These are phyloP conservation scores for Orthosia cruda DNA, from an alignment of 2,888 invertebrate genomes.

Conservation along the genomic window DNA sequence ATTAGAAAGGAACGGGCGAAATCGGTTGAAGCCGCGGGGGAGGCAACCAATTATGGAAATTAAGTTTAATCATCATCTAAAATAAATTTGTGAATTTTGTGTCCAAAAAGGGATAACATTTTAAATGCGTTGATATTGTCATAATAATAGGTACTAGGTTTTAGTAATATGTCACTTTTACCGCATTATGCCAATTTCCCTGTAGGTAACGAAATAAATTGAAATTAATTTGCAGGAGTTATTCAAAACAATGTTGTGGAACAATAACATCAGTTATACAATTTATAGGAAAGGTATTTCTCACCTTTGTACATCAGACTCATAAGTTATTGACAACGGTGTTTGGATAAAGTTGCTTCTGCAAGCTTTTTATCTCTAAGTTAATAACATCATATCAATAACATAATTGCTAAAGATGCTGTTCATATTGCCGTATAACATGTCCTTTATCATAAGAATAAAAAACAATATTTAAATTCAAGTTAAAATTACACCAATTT, in stretches of 20 bases:
- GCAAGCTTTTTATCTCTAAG: background rate
- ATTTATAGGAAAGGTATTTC: background rate
- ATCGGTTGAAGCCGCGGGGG: background rate
- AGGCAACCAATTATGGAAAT: constrained; percentile 13
- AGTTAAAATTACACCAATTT: constrained; percentile 6
- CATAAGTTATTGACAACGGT: background rate
- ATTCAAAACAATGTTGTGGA: background rate
- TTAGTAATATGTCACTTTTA: background rate
- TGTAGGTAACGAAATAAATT: background rate
- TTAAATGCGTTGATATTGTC: background rate
- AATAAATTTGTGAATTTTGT: constrained; percentile 6
- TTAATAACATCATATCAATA: background rate
- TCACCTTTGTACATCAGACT: background rate
- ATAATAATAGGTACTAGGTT: background rate
- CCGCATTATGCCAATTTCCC: background rate
- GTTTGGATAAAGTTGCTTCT: background rate
- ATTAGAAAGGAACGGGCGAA: constrained; percentile 11
- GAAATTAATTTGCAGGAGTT: background rate
- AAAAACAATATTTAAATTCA: background rate
- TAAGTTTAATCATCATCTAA: constrained; percentile 3
- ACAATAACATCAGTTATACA: background rate
- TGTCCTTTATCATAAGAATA: background rate
- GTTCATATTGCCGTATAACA: background rate
- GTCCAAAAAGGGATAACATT: background rate
- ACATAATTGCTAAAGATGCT: background rate